Evolutionary conservation across 2,888 invertebrate genomes (phyloP), one percentile per base, ranked within the genome.

Genomic region (Pegoplata infirma): DNA sequence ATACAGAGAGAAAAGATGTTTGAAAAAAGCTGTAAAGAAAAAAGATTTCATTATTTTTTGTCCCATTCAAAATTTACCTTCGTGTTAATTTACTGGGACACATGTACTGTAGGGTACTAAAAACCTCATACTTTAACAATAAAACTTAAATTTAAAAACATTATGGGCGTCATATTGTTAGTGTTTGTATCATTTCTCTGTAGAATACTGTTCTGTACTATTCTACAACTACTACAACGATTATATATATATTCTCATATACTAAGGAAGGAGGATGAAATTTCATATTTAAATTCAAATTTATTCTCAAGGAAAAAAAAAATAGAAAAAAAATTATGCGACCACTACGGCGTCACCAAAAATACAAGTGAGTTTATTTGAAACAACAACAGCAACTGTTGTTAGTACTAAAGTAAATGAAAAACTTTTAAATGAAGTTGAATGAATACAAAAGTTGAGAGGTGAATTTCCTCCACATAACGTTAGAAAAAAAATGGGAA

Each of bases 241-340:
- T 51, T 23, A 12, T 14, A 23, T 16, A 14, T 17, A 47, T 8
- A 67, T 74, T 59, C 16, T 17, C 19, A 3, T 23, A 49, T n/a
- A 17, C 7, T 12, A 16, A 58, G 36, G 19, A 25, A 66, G n/a
- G n/a, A 21, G 12, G 6, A 61, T 61, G 53, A 55, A 73, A 58
- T 25, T 28, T 19, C 17, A 44, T 28, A 74, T 58, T 59, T 59
- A 74, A 64, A 64, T 71, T 74, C 36, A 69, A 78, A 78, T 78
- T 78, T 74, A 78, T 78, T 74, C 66, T 63, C 3, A 53, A 40
- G n/a, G 25, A 2, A 75, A 61, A 56, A 61, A 59, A 68, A 64
- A 44, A 25, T 12, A n/a, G 1, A 16, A 16, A 64, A 55, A 5
- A 40, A n/a, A 40, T n/a, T 53, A 7, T 32, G 46, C 46, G 59